A percentile compares a stretch with the other conserved stretches of the same genome.
phyloP scores from a whole-genome alignment of 2,113 vertebrate genomes.

The Conger conger region DNA sequence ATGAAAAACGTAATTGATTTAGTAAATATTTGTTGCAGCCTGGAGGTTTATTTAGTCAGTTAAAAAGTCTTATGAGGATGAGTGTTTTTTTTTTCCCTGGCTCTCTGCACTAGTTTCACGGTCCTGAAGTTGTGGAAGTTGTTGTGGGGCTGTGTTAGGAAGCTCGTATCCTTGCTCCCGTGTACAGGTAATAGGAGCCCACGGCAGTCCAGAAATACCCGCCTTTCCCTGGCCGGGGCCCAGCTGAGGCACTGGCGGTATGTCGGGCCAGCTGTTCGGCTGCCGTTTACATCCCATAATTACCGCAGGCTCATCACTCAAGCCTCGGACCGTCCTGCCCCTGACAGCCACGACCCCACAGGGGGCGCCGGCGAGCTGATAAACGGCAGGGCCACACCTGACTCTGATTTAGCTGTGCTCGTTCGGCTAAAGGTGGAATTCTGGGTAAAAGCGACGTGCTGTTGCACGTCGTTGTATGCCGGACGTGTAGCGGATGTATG shows the following conservation, averaged over 20 bases:
- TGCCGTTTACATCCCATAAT: conserved; percentile 17
- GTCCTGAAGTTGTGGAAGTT: not conserved
- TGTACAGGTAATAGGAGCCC: not conserved
- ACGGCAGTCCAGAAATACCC: conserved; percentile 4
- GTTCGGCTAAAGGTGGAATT: too few relatives aligned
- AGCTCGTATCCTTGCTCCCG: not conserved
- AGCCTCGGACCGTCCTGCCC: not conserved
- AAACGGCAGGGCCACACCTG: not conserved
- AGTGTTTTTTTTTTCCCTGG: not conserved
- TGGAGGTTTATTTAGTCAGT: not conserved
- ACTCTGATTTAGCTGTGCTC: not conserved
- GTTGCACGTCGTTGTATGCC: too few relatives aligned
- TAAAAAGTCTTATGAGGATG: too few relatives aligned
- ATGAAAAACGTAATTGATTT: not conserved
- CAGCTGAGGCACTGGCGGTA: not conserved
- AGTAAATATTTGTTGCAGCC: not conserved
- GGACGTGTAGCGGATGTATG: too few relatives aligned
- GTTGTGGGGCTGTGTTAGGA: not conserved
- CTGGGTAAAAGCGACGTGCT: too few relatives aligned
- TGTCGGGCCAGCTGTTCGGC: not conserved
- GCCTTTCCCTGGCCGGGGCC: not conserved
- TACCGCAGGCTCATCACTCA: conserved; percentile 22
- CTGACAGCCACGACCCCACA: not conserved
- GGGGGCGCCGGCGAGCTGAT: not conserved
- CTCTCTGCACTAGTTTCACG: not conserved